A percentile compares a stretch with the other conserved stretches of the same genome.
These are phyloP conservation scores for Hipposideros larvatus DNA, from an alignment of 2,797 vertebrate genomes.

Conservation along the genomic window DNA sequence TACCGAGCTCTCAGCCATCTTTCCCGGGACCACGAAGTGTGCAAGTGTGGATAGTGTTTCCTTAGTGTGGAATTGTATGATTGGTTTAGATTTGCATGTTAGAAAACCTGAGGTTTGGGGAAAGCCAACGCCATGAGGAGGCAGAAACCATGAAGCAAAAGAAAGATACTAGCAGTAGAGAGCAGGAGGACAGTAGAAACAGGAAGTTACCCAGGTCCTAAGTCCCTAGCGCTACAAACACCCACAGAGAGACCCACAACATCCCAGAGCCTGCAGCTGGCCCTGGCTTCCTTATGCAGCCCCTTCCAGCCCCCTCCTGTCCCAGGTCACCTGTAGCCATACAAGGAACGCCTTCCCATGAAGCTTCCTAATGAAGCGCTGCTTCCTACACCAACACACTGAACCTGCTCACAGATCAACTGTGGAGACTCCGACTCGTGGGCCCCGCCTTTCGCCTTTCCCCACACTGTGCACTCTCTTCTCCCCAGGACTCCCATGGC, in stretches of 20 bases:
- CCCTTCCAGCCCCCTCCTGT: not conserved
- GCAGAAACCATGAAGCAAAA: not conserved
- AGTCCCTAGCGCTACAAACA: accelerated
- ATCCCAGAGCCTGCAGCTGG: not conserved
- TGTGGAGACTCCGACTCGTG: too few species aligned
- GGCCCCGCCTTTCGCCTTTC: accelerated
- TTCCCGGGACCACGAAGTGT: not conserved
- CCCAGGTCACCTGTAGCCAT: not conserved
- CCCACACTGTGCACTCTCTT: not conserved
- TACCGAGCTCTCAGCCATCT: accelerated
- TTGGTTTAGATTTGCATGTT: not conserved
- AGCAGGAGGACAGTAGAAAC: not conserved
- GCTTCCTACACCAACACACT: accelerated
- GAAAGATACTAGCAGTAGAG: not conserved
- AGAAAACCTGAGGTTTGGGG: not conserved
- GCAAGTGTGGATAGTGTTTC: accelerated
- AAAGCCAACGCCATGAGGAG: not conserved
- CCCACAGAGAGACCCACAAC: not conserved
- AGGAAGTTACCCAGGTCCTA: not conserved
- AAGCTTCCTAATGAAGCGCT: not conserved
- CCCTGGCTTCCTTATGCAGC: not conserved
- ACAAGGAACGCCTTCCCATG: too few species aligned
- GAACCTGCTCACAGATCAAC: too few species aligned
- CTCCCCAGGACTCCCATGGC: too few species aligned
- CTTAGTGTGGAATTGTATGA: not conserved